Percentiles rank a stretch among this genome's conserved stretches.
These are phyloP conservation scores for Gymnocypris eckloni DNA, from an alignment of 2,797 vertebrate species.

Conservation along the genomic window DNA sequence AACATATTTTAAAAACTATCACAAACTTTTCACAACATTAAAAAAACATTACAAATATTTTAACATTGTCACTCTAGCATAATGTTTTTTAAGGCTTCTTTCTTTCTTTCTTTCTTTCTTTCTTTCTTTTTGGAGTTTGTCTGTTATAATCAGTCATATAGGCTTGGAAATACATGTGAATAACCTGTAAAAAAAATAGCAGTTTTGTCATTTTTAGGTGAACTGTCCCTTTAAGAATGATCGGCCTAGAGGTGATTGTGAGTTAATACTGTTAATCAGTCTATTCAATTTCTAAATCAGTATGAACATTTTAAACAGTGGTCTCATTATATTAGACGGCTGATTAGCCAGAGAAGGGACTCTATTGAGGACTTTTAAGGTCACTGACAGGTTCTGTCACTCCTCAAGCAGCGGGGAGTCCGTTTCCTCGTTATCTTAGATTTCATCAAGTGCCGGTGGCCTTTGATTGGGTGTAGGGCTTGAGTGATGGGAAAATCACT, in stretches of 20 bases:
- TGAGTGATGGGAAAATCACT: slow-evolving; percentile 45
- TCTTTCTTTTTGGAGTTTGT: background rate
- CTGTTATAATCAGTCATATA: background rate
- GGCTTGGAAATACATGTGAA: background rate
- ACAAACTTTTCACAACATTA: background rate
- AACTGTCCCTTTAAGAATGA: background rate
- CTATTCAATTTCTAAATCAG: background rate
- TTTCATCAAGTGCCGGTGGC: slow-evolving; percentile 38
- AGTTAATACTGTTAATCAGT: slow-evolving; percentile 15
- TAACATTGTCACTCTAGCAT: background rate
- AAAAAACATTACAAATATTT: background rate
- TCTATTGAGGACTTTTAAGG: slow-evolving; percentile 2
- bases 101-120: background rate
- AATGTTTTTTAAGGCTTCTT: too few relatives aligned
- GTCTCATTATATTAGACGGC: background rate
- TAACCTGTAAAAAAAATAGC: background rate
- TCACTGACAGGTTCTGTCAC: slow-evolving; percentile 35
- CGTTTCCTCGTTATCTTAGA: slow-evolving; percentile 21
- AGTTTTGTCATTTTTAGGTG: background rate
- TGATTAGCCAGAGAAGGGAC: slow-evolving; percentile 9
- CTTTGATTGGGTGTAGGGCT: slow-evolving; percentile 42
- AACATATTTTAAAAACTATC: background rate
- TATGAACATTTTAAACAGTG: background rate
- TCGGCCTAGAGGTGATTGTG: background rate
- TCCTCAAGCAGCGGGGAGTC: slow-evolving; percentile 26